phyloP scores from a whole-genome alignment of 2,797 vertebrate species.

The Lagodon rhomboides region DNA sequence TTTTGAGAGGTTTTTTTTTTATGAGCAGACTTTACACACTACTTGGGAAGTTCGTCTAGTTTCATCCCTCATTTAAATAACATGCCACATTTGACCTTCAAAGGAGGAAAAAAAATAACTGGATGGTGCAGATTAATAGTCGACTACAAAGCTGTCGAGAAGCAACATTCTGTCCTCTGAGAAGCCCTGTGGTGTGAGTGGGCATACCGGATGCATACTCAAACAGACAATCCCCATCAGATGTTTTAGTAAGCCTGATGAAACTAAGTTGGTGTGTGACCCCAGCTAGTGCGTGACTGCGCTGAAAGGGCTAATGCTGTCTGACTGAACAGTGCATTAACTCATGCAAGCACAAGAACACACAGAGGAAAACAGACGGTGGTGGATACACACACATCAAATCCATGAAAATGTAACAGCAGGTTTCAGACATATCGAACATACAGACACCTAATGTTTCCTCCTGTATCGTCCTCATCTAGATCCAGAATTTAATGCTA shows the following conservation, averaged over 20 bases:
- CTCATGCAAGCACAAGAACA: constrained; percentile 20
- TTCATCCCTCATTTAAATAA: constrained; percentile 35
- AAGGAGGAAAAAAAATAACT: constrained; percentile 25
- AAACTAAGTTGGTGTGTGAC: constrained; percentile 48
- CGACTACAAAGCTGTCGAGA: constrained; percentile 42
- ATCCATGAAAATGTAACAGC: constrained; percentile 4
- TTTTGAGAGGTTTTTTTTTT: constrained; percentile 31
- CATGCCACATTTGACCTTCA: constrained; percentile 42
- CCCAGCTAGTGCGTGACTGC: constrained; percentile 41
- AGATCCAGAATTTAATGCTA: constrained; percentile 77
- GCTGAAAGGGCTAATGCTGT: constrained; percentile 49
- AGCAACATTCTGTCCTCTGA: constrained; percentile 56
- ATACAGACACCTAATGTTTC: constrained; percentile 13
- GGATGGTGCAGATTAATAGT: constrained; percentile 49
- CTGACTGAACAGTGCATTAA: constrained; percentile 35
- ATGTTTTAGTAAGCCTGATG: constrained; percentile 60
- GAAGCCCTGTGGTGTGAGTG: constrained; percentile 39
- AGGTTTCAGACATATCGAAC: not conserved
- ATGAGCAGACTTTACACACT: constrained; percentile 15
- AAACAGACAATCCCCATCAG: constrained; percentile 58
- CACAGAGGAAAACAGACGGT: not conserved
- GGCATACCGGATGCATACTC: constrained; percentile 37
- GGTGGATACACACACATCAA: not conserved
- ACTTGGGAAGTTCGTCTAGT: constrained; percentile 1
- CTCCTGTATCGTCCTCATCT: constrained; percentile 15